These are phyloP conservation scores for Antheraea pernyi DNA, from an alignment of 1,140 invertebrate genomes.

Conservation along the genomic window DNA sequence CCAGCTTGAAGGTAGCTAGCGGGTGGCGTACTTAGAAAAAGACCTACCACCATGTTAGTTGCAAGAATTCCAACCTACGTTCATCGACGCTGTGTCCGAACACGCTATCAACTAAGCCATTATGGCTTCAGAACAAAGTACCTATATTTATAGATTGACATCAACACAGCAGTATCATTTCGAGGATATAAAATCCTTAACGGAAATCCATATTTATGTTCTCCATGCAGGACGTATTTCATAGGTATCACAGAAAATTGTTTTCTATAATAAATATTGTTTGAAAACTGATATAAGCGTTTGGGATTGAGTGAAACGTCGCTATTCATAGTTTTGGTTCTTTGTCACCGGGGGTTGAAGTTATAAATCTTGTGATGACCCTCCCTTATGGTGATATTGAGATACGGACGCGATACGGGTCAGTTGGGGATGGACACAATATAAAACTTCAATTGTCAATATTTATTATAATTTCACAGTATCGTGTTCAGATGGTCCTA, in stretches of 20 bases:
- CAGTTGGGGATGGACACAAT: slow-evolving; percentile 65
- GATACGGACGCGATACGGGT: slow-evolving; percentile 58
- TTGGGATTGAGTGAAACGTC: slow-evolving; percentile 46
- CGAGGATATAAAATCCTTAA: not conserved
- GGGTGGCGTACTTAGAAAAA: too few species aligned
- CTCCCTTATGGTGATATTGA: slow-evolving; percentile 49
- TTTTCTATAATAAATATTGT: slow-evolving; percentile 6
- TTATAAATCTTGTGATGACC: slow-evolving; percentile 72
- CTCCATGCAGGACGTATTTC: not conserved
- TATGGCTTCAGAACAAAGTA: too few species aligned
- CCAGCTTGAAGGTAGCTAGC: too few species aligned
- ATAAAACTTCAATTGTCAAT: slow-evolving; percentile 63
- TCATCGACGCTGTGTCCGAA: too few species aligned
- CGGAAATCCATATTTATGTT: not conserved
- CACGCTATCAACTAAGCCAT: too few species aligned
- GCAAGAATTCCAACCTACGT: too few species aligned
- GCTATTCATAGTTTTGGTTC: slow-evolving; percentile 53
- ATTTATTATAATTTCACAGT: slow-evolving; percentile 42
- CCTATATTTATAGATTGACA: too few species aligned
- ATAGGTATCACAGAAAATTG: not conserved
- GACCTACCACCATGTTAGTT: too few species aligned
- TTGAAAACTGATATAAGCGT: slow-evolving; percentile 31
- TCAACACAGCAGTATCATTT: too few species aligned
- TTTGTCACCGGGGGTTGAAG: slow-evolving; percentile 56
- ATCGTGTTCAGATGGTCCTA: not conserved